Percentiles rank a stretch among this genome's conserved stretches.
phyloP scores from a whole-genome alignment of 2,888 invertebrate genomes.

The Sarcophaga caerulescens region DNA sequence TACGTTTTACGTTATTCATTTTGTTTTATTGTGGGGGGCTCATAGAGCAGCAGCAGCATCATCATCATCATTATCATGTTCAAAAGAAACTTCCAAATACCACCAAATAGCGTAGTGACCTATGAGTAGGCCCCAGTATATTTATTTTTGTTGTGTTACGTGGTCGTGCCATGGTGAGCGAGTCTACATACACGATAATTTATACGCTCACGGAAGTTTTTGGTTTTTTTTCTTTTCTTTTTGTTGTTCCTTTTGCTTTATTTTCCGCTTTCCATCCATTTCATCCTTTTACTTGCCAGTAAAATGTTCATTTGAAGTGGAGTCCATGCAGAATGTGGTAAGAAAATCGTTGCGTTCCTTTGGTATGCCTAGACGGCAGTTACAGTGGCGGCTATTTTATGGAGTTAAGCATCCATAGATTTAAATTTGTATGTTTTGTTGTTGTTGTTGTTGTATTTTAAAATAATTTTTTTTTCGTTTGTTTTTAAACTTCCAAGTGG shows the following conservation, averaged over 20 bases:
- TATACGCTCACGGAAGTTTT: slow-evolving; percentile 47
- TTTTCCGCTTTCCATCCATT: slow-evolving; percentile 5
- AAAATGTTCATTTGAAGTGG: not conserved
- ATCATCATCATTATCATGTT: too few species aligned
- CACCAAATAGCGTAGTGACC: slow-evolving; percentile 39
- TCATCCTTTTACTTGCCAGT: slow-evolving; percentile 2
- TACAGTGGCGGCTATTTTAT: too few species aligned
- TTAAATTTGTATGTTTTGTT: slow-evolving; percentile 36
- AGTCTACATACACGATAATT: slow-evolving; percentile 40
- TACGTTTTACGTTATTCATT: not conserved
- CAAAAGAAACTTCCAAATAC: slow-evolving; percentile 17
- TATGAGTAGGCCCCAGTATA: slow-evolving; percentile 19
- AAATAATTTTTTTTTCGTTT: too few species aligned
- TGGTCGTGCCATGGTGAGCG: not conserved
- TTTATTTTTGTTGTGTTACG: not conserved
- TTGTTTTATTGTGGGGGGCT: too few species aligned
- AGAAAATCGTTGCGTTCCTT: too few species aligned
- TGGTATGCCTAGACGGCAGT: too few species aligned
- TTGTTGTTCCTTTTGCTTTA: not conserved
- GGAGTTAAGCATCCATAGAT: slow-evolving; percentile 21
- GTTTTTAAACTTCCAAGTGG: too few species aligned
- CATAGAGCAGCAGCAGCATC: too few species aligned
- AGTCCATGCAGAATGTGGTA: too few species aligned
- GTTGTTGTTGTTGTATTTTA: slow-evolving; percentile 4
- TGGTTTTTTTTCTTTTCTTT: not conserved